Conservation (phyloP, 2,113 vertebrate species). For the Sinocyclocheilus grahami region DNA sequence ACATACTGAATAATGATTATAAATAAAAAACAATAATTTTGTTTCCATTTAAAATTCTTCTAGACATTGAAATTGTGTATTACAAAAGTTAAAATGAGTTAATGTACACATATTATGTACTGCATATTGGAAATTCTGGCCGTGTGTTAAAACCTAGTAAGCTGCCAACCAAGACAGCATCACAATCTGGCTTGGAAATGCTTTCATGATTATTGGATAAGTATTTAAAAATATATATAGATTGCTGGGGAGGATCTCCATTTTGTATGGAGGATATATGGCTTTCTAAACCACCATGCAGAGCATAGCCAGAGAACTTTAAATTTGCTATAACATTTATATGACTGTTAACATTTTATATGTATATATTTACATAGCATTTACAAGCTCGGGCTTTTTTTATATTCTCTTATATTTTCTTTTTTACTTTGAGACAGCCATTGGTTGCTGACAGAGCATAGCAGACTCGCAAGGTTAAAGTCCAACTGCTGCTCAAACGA, state of each 20-base stretch:
- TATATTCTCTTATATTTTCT: neutral
- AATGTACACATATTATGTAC: neutral
- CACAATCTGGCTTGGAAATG: too few relatives aligned
- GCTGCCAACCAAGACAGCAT: neutral
- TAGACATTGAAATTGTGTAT: neutral
- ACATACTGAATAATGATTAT: neutral
- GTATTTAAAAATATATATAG: too few relatives aligned
- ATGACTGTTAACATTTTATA: neutral
- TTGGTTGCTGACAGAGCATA: neutral
- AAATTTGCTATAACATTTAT: neutral
- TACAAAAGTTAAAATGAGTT: neutral
- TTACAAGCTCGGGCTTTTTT: too few relatives aligned
- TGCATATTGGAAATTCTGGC: neutral
- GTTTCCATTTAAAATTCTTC: neutral
- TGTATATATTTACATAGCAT: neutral
- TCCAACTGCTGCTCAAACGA: slow-evolving; percentile 51
- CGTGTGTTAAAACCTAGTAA: neutral
- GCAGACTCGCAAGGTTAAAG: slow-evolving; percentile 62
- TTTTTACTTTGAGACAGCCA: neutral
- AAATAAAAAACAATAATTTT: neutral
- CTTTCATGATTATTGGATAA: too few relatives aligned
- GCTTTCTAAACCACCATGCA: neutral
- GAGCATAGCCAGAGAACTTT: neutral
- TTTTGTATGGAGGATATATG: too few relatives aligned
- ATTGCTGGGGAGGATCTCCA: too few relatives aligned